Percentiles rank a stretch among this genome's conserved stretches.
phyloP scores from a whole-genome alignment of 2,888 invertebrate species.

The Leptopilina syphax region DNA sequence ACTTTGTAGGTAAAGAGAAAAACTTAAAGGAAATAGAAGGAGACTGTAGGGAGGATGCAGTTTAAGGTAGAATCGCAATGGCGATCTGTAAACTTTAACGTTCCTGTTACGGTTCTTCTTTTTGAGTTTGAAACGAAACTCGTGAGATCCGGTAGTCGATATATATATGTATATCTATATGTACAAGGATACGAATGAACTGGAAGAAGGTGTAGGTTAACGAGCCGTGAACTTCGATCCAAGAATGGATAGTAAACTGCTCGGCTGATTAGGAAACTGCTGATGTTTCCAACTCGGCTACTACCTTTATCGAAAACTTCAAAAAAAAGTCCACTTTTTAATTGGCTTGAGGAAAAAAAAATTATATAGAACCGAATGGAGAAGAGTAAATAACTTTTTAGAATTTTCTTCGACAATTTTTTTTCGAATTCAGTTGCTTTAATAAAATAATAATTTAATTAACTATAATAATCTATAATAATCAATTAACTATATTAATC shows the following conservation, averaged over 20 bases:
- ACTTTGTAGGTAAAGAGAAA: conserved; percentile 1
- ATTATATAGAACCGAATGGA: no score
- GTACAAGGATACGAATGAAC: conserved; percentile 27
- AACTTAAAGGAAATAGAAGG: not conserved
- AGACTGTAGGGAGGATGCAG: not conserved
- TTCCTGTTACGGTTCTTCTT: conserved; percentile 54
- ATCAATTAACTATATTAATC: no score
- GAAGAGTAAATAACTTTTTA: no score
- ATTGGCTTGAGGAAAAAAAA: no score
- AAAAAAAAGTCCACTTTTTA: no score
- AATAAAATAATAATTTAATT: no score
- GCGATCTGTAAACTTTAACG: conserved; percentile 39
- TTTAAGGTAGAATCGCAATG: conserved; percentile 30
- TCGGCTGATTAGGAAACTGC: conserved; percentile 27
- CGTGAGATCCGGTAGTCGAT: conserved; percentile 57
- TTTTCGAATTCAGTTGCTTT: no score
- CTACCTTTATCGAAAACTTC: not conserved
- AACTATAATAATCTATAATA: no score
- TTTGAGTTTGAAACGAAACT: conserved; percentile 54
- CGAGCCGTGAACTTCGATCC: conserved; percentile 57
- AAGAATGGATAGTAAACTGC: conserved; percentile 26
- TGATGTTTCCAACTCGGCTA: not conserved
- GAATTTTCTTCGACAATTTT: no score
- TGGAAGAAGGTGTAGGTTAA: conserved; percentile 54
- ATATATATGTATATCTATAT: conserved; percentile 22